Percentiles rank a stretch among this genome's conserved stretches.
Evolutionary conservation across 2,888 invertebrate species (phyloP).

Genomic region (Thymelicus sylvestris): DNA sequence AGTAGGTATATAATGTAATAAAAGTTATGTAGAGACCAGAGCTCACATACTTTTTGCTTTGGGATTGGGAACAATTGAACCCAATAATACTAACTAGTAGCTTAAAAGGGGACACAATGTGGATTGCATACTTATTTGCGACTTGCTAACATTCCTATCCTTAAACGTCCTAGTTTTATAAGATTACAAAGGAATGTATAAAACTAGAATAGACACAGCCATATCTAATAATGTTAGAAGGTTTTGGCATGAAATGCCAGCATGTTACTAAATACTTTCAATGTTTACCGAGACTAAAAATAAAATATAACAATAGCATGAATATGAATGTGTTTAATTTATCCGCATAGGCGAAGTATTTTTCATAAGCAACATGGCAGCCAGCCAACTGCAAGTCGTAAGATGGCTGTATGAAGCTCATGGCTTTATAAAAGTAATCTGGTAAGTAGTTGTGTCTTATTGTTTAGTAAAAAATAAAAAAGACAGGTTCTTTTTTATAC

Average conservation of each 20-base stretch:
- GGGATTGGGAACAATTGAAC: no score
- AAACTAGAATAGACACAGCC: not conserved
- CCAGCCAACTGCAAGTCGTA: not conserved
- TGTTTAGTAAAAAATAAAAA: no score
- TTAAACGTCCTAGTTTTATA: not conserved
- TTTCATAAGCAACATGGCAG: conserved; percentile 9
- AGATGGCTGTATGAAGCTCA: not conserved
- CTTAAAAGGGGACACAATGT: no score
- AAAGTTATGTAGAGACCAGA: no score
- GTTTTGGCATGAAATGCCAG: not conserved
- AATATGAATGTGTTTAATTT: conserved; percentile 16
- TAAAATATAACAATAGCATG: conserved; percentile 10
- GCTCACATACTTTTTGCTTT: no score
- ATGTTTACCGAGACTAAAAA: not conserved
- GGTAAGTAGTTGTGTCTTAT: conserved; percentile 12
- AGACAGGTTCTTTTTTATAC: no score
- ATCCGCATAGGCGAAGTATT: conserved; percentile 2
- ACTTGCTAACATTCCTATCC: no score
- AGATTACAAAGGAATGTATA: not conserved
- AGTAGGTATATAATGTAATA: no score
- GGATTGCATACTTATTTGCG: no score
- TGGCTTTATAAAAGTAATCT: conserved; percentile 14
- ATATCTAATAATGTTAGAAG: not conserved
- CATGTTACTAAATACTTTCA: not conserved
- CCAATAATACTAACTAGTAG: no score